These are phyloP conservation scores for Cheumatopsyche charites DNA, from an alignment of 1,140 invertebrate genomes.

Conservation along the genomic window DNA sequence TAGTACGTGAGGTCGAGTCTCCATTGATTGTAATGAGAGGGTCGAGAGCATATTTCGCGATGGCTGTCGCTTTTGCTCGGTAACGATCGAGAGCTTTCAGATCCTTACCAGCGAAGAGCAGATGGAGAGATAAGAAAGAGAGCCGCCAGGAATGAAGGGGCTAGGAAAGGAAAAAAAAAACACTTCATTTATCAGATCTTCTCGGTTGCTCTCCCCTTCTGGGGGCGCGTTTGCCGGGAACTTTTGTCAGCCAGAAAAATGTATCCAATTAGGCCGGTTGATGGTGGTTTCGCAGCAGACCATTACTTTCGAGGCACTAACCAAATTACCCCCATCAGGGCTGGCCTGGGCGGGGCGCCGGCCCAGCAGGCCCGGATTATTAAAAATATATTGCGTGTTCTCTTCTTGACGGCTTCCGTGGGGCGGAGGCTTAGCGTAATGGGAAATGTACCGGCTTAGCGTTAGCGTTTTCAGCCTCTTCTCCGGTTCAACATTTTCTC, in stretches of 20 bases:
- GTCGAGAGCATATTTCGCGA: slow-evolving; percentile 4
- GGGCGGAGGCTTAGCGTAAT: slow-evolving; percentile 33
- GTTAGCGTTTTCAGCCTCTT: slow-evolving; percentile 32
- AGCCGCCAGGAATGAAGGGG: background rate
- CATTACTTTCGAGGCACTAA: slow-evolving; percentile 49
- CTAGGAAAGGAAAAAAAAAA: slow-evolving; percentile 21
- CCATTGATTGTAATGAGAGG: slow-evolving; percentile 19
- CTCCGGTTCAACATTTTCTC: slow-evolving; percentile 18
- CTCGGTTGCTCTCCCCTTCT: slow-evolving; percentile 36
- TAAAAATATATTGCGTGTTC: slow-evolving; percentile 47
- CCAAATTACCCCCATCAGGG: slow-evolving; percentile 47
- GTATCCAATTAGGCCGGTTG: slow-evolving; percentile 48
- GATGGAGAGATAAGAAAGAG: slow-evolving; percentile 18
- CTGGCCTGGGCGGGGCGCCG: background rate
- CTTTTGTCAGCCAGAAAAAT: slow-evolving; percentile 49
- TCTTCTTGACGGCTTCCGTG: slow-evolving; percentile 36
- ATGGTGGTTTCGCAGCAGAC: slow-evolving; percentile 45
- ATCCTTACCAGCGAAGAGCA: background rate
- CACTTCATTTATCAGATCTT: slow-evolving; percentile 46
- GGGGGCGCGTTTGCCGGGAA: slow-evolving; percentile 33
- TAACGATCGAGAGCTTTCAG: slow-evolving; percentile 23
- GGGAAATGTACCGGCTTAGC: slow-evolving; percentile 37
- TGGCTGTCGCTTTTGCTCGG: slow-evolving; percentile 16
- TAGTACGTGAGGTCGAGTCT: background rate
- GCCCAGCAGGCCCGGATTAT: slow-evolving; percentile 43